Conservation (phyloP, 2,888 invertebrate species). For the Pristionchus entomophagus region DNA sequence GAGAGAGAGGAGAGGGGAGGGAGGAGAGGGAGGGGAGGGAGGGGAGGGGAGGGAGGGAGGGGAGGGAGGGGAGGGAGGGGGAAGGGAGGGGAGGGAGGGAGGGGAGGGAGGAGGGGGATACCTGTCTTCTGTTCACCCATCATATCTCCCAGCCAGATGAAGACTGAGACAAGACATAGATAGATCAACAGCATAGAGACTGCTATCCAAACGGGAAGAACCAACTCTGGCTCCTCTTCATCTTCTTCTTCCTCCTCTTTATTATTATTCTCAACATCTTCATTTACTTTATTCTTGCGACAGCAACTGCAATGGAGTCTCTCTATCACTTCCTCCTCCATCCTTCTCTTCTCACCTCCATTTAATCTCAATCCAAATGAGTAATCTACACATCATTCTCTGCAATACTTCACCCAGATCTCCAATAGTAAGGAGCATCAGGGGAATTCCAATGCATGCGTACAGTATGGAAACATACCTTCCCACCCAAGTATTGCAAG, state of each 20-base stretch:
- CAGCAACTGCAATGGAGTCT: not conserved
- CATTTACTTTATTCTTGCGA: not conserved
- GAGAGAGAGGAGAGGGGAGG: too few species aligned
- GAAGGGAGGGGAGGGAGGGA: not conserved
- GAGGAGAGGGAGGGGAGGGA: not conserved
- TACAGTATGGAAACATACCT: conserved; percentile 62
- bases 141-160: not conserved
- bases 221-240: not conserved
- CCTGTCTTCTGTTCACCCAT: conserved; percentile 4
- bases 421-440: conserved; percentile 65
- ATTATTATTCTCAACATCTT: not conserved
- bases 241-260: conserved; percentile 37
- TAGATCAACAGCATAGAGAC: not conserved
- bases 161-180: not conserved
- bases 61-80: not conserved
- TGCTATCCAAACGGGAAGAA: conserved; percentile 42
- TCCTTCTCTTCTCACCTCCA: not conserved
- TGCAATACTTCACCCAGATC: conserved; percentile 66
- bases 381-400: conserved; percentile 50
- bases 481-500: conserved; percentile 62
- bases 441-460: conserved; percentile 62
- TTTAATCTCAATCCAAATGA: conserved; percentile 1
- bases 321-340: too few species aligned
- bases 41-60: too few species aligned
- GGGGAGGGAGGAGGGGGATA: not conserved